Evolutionary conservation across 1,140 invertebrate species (phyloP), one percentile per base, ranked within the genome.

Genomic region (Calephelis nemesis): DNA sequence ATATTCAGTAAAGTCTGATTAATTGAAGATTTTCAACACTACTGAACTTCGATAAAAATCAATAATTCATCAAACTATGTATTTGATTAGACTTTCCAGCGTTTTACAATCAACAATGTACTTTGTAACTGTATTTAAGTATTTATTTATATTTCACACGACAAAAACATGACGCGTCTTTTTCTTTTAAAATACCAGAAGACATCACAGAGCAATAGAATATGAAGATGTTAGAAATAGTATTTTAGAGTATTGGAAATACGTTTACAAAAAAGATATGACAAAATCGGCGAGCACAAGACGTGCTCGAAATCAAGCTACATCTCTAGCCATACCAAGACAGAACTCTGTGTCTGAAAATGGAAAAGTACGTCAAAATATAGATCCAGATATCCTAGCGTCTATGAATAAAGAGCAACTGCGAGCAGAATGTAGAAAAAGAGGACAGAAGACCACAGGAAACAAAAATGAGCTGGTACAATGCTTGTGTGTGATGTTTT

Each of bases 401-500:
- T 81, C 88, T 45, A 91, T 94, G 88, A 94, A 90, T 74, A 94
- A 94, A 87, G 93, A 94, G 74, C 94, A 94, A 78, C 87, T 94
- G 66, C 93, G 94, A 72, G 81, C 86, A 52, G 93, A 94, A 84
- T 94, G 93, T 87, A 88, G 93, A 71, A 93, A 93, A 87, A 83
- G 93, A 70, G 94, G 94, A 48, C 93, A 93, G 76, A 93, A 93
- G 78, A 92, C 93, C 9, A 92, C 92, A 62, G 94, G 94, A 73
- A 94, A 93, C 90, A 94, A 94, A 89, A 92, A 90, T 70, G 94
- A 94, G 88, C 89, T 94, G 94, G 94, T 94, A 94, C 82, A 83
- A 83, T 71, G 68, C 71, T 70, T 74, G 76, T 79, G 75, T 79
- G 81, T 78, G 87, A 77, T 84, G 85, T 88, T 78, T 74, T 82